Evolutionary conservation across 23 tunicate genomes (phyloP).

Genomic region (Styela clava): DNA sequence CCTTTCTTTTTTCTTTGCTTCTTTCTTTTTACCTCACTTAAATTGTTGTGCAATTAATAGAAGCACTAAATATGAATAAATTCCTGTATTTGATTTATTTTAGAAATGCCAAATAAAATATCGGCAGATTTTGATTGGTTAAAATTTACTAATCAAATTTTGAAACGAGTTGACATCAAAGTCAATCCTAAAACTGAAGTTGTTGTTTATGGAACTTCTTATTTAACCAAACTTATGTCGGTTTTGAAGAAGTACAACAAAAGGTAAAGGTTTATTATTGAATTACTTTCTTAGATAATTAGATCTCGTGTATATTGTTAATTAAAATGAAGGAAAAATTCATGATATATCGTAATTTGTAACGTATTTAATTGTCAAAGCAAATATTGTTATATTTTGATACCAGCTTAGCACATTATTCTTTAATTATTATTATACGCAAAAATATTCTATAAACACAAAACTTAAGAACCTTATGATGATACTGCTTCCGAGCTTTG

Average conservation of each 20-base stretch:
- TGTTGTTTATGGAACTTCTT: constrained; percentile 46
- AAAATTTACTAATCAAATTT: constrained; percentile 20
- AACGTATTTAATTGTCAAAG: no score
- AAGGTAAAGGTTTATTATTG: neutral
- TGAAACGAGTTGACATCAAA: constrained; percentile 8
- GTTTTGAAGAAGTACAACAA: constrained; percentile 1
- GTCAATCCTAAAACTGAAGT: constrained; percentile 23
- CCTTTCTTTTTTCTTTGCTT: no score
- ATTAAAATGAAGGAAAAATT: neutral
- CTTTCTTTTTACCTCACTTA: no score
- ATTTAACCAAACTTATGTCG: constrained; percentile 14
- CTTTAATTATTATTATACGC: neutral
- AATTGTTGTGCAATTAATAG: no score
- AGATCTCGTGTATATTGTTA: neutral
- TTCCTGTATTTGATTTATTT: no score
- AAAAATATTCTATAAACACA: neutral
- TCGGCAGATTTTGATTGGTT: constrained; percentile 44
- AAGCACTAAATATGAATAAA: no score
- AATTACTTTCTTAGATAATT: neutral
- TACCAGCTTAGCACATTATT: neutral
- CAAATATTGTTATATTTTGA: neutral
- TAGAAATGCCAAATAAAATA: neutral
- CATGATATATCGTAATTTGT: neutral
- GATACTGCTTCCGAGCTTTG: neutral
- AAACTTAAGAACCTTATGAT: neutral